phyloP scores from a whole-genome alignment of 2,888 invertebrate genomes.

The Apodemia mormo region DNA sequence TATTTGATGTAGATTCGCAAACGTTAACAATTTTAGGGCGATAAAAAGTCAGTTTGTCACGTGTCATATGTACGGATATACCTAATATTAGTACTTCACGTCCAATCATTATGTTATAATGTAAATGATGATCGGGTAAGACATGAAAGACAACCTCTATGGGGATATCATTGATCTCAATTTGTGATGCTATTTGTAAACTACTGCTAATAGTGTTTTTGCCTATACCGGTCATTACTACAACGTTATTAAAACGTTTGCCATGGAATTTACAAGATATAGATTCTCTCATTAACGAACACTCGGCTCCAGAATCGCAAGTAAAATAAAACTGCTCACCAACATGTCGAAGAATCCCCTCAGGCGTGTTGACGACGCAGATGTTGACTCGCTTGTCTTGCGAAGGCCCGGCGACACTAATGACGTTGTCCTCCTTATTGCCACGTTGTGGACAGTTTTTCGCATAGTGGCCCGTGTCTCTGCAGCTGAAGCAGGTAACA shows the following conservation, averaged over 20 bases:
- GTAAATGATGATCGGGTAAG: not conserved
- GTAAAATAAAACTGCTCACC: constrained; percentile 27
- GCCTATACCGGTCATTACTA: constrained; percentile 30
- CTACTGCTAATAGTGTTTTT: constrained; percentile 24
- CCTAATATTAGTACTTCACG: not conserved
- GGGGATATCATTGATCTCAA: not conserved
- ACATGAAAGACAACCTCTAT: not conserved
- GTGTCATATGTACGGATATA: not conserved
- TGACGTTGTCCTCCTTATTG: too few relatives aligned
- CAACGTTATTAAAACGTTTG: constrained; percentile 22
- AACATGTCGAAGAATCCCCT: constrained; percentile 14
- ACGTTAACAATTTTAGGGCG: too few relatives aligned
- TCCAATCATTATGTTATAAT: not conserved
- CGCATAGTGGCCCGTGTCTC: not conserved
- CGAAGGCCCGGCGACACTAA: too few relatives aligned
- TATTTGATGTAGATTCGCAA: not conserved
- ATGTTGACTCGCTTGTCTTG: too few relatives aligned
- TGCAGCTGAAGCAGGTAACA: not conserved
- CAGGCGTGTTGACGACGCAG: not conserved
- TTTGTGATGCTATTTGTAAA: constrained; percentile 23
- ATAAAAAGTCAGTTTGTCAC: not conserved
- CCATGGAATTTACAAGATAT: constrained; percentile 27
- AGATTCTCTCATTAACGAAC: constrained; percentile 30
- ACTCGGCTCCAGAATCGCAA: constrained; percentile 33
- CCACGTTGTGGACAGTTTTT: not conserved